phyloP scores from a whole-genome alignment of 2,797 vertebrate genomes.

The Dendrocincla fuliginosa region DNA sequence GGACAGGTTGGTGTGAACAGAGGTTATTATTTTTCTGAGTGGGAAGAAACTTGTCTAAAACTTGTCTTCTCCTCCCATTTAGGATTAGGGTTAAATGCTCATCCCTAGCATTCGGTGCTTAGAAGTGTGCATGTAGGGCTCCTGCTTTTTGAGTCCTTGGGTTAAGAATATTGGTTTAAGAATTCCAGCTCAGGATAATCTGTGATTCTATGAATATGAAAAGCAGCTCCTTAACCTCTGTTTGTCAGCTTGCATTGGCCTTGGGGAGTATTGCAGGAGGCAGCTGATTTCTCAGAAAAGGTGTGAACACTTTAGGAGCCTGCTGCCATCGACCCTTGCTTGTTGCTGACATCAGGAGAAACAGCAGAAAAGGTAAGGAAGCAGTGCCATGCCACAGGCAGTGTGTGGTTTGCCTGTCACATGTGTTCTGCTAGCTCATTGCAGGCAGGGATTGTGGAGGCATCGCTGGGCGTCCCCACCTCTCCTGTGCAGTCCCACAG shows the following conservation, averaged over 20 bases:
- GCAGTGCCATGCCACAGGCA: not conserved
- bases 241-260: not conserved
- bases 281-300: not conserved
- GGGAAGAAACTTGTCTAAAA: not conserved
- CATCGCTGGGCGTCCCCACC: not conserved
- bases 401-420: not conserved
- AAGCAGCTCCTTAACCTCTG: not conserved
- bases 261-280: not conserved
- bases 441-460: not conserved
- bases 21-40: not conserved
- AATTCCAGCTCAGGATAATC: not conserved
- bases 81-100: not conserved
- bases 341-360: not conserved
- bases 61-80: not conserved
- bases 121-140: not conserved
- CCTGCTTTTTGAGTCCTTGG: not conserved
- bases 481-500: not conserved
- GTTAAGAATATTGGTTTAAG: not conserved
- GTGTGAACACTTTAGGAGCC: not conserved
- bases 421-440: rapidly evolving
- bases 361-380: not conserved
- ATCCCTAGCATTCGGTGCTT: not conserved
- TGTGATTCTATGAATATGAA: not conserved
- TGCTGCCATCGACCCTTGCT: not conserved
- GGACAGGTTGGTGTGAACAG: not conserved